A percentile compares a stretch with the other conserved stretches of the same genome.
Conservation (phyloP, 2,113 vertebrate genomes). For the Rhombomys opimus region DNA sequence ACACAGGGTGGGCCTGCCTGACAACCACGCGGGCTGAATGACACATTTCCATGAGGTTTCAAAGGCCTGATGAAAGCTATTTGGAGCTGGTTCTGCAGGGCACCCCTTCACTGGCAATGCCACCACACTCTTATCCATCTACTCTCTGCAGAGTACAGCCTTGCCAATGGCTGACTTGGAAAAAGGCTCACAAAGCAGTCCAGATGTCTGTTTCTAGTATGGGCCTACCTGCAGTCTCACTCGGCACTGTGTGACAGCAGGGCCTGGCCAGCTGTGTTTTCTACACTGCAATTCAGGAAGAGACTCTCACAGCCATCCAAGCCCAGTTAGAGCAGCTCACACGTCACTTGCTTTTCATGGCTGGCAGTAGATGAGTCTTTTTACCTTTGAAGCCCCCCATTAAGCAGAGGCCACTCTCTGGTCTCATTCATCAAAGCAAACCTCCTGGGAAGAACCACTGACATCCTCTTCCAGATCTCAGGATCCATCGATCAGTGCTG, state of each 20-base stretch:
- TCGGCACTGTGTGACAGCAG: not conserved
- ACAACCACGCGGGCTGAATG: not conserved
- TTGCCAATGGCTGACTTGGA: not conserved
- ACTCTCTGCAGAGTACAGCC: not conserved
- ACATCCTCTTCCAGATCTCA: not conserved
- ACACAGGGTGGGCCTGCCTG: not conserved
- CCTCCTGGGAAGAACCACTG: not conserved
- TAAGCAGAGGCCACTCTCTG: not conserved
- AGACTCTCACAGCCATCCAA: too few species aligned
- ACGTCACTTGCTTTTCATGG: not conserved
- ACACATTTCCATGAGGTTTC: not conserved
- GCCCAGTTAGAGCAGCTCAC: not conserved
- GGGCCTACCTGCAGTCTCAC: not conserved
- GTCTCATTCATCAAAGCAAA: not conserved
- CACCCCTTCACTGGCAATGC: not conserved
- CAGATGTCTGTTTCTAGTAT: not conserved
- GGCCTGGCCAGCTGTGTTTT: not conserved
- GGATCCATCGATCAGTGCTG: not conserved
- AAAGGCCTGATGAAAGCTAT: not conserved
- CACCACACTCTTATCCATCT: not conserved
- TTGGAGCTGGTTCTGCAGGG: too few species aligned
- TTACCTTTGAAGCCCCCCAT: not conserved
- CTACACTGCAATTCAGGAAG: not conserved
- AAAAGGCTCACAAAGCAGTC: not conserved
- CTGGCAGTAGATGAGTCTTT: not conserved